Conservation (phyloP, 2,113 vertebrate species). For the Dicentrarchus labrax region DNA sequence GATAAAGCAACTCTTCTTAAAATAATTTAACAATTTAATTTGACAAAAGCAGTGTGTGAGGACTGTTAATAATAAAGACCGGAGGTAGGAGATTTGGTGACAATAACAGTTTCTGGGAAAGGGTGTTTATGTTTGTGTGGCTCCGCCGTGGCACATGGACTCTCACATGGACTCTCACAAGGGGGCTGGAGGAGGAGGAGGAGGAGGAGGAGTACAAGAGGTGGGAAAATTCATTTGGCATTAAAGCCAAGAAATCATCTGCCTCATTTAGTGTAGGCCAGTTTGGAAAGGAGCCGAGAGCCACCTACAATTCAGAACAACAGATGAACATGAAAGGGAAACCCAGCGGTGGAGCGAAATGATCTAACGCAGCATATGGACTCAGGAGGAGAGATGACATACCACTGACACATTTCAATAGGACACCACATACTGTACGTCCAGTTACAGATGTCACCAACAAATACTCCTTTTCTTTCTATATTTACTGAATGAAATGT, state of each 20-base stretch:
- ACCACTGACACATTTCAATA: slow-evolving; percentile 16
- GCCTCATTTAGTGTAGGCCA: slow-evolving; percentile 58
- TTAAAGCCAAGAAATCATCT: slow-evolving; percentile 41
- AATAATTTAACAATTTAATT: too few species aligned
- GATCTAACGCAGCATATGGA: slow-evolving; percentile 48
- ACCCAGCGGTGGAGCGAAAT: slow-evolving; percentile 40
- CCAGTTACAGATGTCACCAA: neutral
- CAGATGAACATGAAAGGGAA: slow-evolving; percentile 55
- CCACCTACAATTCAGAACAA: slow-evolving; percentile 46
- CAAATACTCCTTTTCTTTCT: neutral
- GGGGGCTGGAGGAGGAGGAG: slow-evolving; percentile 45
- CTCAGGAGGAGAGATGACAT: slow-evolving; percentile 20
- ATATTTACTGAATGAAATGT: neutral
- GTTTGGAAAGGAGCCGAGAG: slow-evolving; percentile 55
- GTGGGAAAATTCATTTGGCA: slow-evolving; percentile 59
- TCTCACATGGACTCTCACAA: slow-evolving; percentile 25
- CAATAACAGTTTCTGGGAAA: neutral
- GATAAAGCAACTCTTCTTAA: neutral
- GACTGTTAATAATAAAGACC: neutral
- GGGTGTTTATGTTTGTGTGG: slow-evolving; percentile 18
- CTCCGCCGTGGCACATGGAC: slow-evolving; percentile 18
- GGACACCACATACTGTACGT: slow-evolving; percentile 11
- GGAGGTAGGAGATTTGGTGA: slow-evolving; percentile 4
- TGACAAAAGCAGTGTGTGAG: slow-evolving; percentile 28
- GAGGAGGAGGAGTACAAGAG: slow-evolving; percentile 54